Conservation (phyloP, 1,140 invertebrate genomes). For the Drosophila equinoxialis region DNA sequence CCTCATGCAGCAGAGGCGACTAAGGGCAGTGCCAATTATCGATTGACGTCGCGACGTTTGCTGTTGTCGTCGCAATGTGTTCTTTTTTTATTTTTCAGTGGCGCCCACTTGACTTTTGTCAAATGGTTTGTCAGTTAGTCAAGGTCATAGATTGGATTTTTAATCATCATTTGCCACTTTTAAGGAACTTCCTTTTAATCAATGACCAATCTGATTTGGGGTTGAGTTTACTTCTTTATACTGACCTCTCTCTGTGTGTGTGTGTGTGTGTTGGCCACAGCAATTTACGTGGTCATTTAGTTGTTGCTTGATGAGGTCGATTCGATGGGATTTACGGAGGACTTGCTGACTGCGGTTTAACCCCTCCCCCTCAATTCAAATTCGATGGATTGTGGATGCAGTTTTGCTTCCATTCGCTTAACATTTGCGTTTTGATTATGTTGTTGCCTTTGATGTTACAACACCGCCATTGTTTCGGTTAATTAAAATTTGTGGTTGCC, state of each 20-base stretch:
- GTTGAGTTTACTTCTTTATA: neutral
- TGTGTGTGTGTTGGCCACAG: neutral
- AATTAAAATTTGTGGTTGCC: slow-evolving; percentile 79
- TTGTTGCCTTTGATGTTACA: slow-evolving; percentile 65
- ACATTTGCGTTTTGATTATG: slow-evolving; percentile 57
- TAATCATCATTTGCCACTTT: neutral
- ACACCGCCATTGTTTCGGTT: slow-evolving; percentile 75
- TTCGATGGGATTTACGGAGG: slow-evolving; percentile 3
- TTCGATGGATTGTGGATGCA: slow-evolving; percentile 2
- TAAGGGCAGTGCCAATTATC: slow-evolving; percentile 56
- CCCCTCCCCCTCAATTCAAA: neutral
- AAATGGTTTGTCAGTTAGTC: slow-evolving; percentile 10
- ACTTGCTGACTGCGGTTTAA: slow-evolving; percentile 48
- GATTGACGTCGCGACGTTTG: slow-evolving; percentile 41
- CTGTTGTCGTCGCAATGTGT: slow-evolving; percentile 46
- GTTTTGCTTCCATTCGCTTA: slow-evolving; percentile 24
- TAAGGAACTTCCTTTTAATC: slow-evolving; percentile 20
- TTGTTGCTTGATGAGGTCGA: slow-evolving; percentile 26
- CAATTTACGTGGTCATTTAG: slow-evolving; percentile 61
- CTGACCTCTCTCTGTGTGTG: neutral
- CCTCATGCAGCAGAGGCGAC: slow-evolving; percentile 24
- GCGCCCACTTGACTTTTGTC: slow-evolving; percentile 11
- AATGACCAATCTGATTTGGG: neutral
- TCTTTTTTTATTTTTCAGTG: slow-evolving; percentile 2
- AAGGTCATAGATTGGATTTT: slow-evolving; percentile 41